phyloP scores from a whole-genome alignment of 2,888 invertebrate species.

The Lordiphosa andalusiaca region DNA sequence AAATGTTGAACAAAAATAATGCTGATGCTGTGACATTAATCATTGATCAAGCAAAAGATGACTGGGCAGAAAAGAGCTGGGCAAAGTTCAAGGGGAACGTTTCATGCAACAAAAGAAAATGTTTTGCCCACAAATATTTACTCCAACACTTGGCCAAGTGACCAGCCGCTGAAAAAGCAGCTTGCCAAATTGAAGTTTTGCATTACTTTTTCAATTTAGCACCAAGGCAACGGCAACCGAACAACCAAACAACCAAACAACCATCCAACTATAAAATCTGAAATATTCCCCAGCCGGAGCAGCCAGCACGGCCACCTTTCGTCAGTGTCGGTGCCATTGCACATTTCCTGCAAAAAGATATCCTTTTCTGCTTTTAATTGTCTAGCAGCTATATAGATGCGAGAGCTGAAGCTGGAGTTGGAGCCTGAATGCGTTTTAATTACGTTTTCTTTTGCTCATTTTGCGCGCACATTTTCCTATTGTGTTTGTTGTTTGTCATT shows the following conservation, averaged over 20 bases:
- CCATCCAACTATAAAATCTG: slow-evolving; percentile 9
- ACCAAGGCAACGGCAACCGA: too few species aligned
- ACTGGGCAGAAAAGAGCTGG: too few species aligned
- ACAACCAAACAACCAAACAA: too few species aligned
- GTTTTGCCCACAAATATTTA: too few species aligned
- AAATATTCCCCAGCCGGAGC: slow-evolving; percentile 14
- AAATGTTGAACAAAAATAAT: too few species aligned
- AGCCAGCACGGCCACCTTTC: slow-evolving; percentile 29
- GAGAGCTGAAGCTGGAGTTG: not conserved
- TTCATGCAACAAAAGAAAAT: too few species aligned
- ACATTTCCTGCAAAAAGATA: slow-evolving; percentile 38
- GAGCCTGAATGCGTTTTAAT: slow-evolving; percentile 64
- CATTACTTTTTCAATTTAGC: not conserved
- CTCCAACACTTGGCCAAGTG: not conserved
- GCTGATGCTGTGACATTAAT: too few species aligned
- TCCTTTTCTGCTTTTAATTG: slow-evolving; percentile 59
- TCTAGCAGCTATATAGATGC: slow-evolving; percentile 25
- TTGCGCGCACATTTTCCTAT: slow-evolving; percentile 42
- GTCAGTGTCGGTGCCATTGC: too few species aligned
- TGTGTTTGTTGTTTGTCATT: slow-evolving; percentile 38
- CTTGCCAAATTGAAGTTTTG: not conserved
- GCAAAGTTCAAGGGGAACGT: too few species aligned
- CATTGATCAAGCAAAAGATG: too few species aligned
- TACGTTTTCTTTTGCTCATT: slow-evolving; percentile 64
- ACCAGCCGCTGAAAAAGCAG: not conserved